Evolutionary conservation across 2,888 invertebrate species (phyloP), one percentile per base, ranked within the genome.

Genomic region (Buathra laborator): DNA sequence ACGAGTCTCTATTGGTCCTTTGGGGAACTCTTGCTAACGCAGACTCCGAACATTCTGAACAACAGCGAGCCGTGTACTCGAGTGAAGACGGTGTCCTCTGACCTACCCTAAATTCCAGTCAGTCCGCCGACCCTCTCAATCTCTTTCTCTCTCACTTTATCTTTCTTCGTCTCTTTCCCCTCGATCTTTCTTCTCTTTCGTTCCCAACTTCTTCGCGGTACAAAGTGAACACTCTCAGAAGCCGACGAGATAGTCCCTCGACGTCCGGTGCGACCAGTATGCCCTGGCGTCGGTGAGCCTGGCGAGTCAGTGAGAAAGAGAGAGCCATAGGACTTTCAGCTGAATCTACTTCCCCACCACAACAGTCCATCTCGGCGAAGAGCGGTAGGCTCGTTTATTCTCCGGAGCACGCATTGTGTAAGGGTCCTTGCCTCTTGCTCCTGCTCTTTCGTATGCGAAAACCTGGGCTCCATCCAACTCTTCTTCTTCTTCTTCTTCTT

Each of bases 81-180:
- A 32, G 29, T 48, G 64, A 29, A 64, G 67, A 76, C 44, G 66
- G 51, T 64, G 77, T 85, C 82, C 79, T 75, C 86, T 86, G 91
- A 92, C 92, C 91, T 92, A 91, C 89, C 91, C 91, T 89, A 91
- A 91, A 92, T 91, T 92, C 90, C 89, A 88, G 37, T 77, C 89
- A 87, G 76, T 80, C 87, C 70, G 84, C 77, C 72, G 85, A 79
- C 71, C 79, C 76, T 71, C 81, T 83, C 56, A 24, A 29, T 80
- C 77, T 19, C 24, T 76, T 43, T 51, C 72, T 75, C 48, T 71
- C 46, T 37, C 29, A 24, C 56, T 32, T 70, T 24, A 24, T 24
- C 68, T 24, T 67, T 32, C 46, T n/a, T 14, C 29, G 46, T 32
- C 10, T 10, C 44, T 32, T 62, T 67, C 59, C 56, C 67, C 48